phyloP scores from a whole-genome alignment of 1,140 invertebrate genomes.

The Notospermus geniculatus region DNA sequence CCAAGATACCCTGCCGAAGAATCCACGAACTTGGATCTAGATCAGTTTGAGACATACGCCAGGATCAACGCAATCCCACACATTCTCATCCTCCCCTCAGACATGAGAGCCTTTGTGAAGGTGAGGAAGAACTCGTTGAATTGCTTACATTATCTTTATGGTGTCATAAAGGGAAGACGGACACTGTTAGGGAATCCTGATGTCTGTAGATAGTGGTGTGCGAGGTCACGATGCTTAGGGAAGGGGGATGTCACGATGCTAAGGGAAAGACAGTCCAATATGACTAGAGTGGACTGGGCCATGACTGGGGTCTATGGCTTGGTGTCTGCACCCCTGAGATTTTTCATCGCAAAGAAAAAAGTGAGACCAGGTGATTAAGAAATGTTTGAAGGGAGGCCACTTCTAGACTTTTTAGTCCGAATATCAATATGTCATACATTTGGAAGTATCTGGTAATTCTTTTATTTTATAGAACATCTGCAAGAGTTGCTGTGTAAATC shows the following conservation, averaged over 20 bases:
- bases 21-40: slow-evolving; percentile 68
- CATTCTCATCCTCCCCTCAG: slow-evolving; percentile 78
- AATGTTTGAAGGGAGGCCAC: not conserved
- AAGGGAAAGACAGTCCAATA: too few species aligned
- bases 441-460: not conserved
- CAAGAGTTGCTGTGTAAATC: slow-evolving; percentile 78
- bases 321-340: too few species aligned
- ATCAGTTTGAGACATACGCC: slow-evolving; percentile 61
- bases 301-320: too few species aligned
- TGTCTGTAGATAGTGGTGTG: too few species aligned
- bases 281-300: too few species aligned
- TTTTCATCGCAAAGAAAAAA: not conserved
- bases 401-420: too few species aligned
- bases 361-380: not conserved
- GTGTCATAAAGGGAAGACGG: too few species aligned
- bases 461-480: slow-evolving; percentile 64
- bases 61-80: slow-evolving; percentile 68
- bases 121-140: slow-evolving; percentile 53
- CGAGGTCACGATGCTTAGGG: too few species aligned
- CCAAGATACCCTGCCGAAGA: slow-evolving; percentile 74
- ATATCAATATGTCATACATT: too few species aligned
- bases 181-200: too few species aligned
- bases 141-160: too few species aligned
- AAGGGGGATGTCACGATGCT: too few species aligned
- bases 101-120: slow-evolving; percentile 79